Evolutionary conservation across 2,797 vertebrate genomes (phyloP).

Genomic region (Pseudopleuronectes americanus): DNA sequence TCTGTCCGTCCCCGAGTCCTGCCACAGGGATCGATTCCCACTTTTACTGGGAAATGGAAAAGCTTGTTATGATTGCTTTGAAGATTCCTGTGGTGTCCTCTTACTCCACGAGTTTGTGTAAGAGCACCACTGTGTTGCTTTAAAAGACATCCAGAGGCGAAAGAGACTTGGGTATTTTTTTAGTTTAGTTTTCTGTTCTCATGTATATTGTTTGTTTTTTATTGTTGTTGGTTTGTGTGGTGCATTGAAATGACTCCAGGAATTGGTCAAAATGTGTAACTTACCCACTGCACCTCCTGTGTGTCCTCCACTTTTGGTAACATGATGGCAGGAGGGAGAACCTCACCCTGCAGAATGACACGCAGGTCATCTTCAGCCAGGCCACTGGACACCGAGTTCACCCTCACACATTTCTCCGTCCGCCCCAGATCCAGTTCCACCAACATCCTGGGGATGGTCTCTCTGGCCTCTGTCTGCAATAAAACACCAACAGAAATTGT

Average conservation of each 20-base stretch:
- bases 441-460: constrained; percentile 88
- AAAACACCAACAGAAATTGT: constrained; percentile 12
- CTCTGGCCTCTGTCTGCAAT: constrained; percentile 89
- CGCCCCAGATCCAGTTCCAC: constrained; percentile 87
- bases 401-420: constrained; percentile 93
- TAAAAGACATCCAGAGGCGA: constrained; percentile 59
- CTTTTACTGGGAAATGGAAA: constrained; percentile 78
- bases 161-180: constrained; percentile 53
- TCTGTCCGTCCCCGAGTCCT: constrained; percentile 62
- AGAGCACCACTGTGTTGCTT: constrained; percentile 60
- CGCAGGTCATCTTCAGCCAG: constrained; percentile 91
- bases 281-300: constrained; percentile 94
- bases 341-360: constrained; percentile 85
- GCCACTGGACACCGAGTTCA: constrained; percentile 95
- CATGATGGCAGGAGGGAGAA: constrained; percentile 94
- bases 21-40: constrained; percentile 77
- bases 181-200: constrained; percentile 39
- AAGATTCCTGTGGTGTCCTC: constrained; percentile 78
- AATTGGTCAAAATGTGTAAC: not conserved
- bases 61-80: constrained; percentile 84
- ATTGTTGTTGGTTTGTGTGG: constrained; percentile 4
- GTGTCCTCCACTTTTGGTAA: constrained; percentile 94
- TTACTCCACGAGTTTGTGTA: constrained; percentile 72
- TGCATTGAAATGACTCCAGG: not conserved
- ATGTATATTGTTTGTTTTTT: constrained; percentile 9